Base-by-base conservation (phyloP, 1,140 invertebrate genomes). In the Lepidostoma basale region DNA sequence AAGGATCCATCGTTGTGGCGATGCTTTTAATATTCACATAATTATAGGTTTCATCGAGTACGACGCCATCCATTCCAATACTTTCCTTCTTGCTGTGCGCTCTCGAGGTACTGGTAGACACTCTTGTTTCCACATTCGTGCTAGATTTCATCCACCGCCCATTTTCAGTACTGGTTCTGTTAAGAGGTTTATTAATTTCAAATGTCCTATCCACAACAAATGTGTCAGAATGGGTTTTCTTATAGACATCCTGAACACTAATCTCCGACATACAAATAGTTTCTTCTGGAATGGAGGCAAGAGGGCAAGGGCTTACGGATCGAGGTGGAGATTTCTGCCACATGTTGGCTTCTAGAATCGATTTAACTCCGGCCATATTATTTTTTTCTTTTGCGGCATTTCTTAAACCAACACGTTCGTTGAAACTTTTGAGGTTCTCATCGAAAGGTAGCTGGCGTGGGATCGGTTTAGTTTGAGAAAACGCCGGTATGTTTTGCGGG, bases 1-100 rank as follows among this genome's bases (percentile, higher is more conserved):
- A 92, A 5, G 90, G 90, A 81, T 91, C 88, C 12, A 86, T 77
- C 3, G 86, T 88, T 20, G 84, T 86, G 2, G 85, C 87, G 3
- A 88, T 81, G 81, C 88, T 88, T 85, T 4, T 83, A 81, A 77
- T 85, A 79, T 14, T 80, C 81, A 26, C 75, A 76, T 74, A 74
- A 74, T 62, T 67, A 72, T 47, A 77, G 67, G 33, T 44, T 36
- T 67, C 40, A 47, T 70, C 56, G 12, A 40, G 56, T 26, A 68
- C 52, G 40, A 40, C 33, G 68, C 77, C 72, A 56, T 75, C 70
- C 33, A 77, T 28, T 14, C 42, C 20, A 10, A 40, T 23, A 3
- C 18, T 25, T 39, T 77, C 33, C 26, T 60, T 22, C 23, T 60
- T 60, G n/a, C 18, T 40, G 18, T 25, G 42, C 3, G 20, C 42